phyloP scores from a whole-genome alignment of 2,888 invertebrate genomes.

The Chrysomela aeneicollis region DNA sequence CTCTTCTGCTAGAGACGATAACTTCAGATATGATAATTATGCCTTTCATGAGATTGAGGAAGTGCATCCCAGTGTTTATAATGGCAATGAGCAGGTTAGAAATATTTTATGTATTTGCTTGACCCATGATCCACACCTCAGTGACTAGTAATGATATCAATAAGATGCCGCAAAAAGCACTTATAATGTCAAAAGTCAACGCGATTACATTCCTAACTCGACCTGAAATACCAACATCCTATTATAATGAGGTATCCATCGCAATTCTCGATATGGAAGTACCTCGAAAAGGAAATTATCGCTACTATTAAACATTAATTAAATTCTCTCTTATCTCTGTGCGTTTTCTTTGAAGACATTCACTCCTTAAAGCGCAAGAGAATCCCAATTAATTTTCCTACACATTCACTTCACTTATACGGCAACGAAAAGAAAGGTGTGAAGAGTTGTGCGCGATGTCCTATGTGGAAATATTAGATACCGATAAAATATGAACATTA shows the following conservation, averaged over 20 bases:
- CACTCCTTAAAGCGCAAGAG: conserved; percentile 8
- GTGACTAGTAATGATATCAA: neutral
- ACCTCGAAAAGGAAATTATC: neutral
- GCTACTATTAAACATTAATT: neutral
- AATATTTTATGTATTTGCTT: no score
- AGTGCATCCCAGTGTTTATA: no score
- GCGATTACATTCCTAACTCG: neutral
- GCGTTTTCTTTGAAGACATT: neutral
- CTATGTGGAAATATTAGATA: neutral
- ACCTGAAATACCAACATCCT: conserved; percentile 1
- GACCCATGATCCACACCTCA: neutral
- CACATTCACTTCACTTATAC: conserved; percentile 15
- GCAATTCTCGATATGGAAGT: neutral
- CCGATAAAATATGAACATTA: neutral
- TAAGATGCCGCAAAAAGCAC: neutral
- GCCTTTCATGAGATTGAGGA: no score
- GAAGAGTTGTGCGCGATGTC: conserved; percentile 10
- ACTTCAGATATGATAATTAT: no score
- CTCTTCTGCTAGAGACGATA: no score
- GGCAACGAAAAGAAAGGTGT: conserved; percentile 14
- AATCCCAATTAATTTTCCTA: conserved; percentile 10
- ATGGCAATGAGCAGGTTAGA: no score
- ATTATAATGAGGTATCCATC: neutral
- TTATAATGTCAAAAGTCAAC: neutral
- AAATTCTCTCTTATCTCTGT: neutral